Percentiles rank a stretch among this genome's conserved stretches.
Conservation (phyloP, 2,797 vertebrate genomes). For the Rhinoraja longicauda region DNA sequence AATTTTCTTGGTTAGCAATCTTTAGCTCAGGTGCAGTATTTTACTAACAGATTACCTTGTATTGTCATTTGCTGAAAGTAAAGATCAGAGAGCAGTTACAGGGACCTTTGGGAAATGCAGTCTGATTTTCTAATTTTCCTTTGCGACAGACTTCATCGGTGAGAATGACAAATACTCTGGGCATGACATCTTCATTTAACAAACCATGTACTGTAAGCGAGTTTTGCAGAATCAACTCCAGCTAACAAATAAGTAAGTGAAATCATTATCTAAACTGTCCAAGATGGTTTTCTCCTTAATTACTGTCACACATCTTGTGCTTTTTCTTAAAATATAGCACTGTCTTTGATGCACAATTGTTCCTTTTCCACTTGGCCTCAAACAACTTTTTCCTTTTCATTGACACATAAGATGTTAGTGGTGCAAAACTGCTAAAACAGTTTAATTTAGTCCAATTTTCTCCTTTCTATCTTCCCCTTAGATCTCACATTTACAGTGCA, state of each 20-base stretch:
- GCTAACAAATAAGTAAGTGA: not conserved
- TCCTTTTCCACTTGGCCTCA: not conserved
- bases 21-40: not conserved
- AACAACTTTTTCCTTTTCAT: not conserved
- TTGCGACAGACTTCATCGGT: not conserved
- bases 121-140: conserved; percentile 13
- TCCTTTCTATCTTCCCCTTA: not conserved
- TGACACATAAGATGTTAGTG: not conserved
- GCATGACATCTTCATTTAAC: not conserved
- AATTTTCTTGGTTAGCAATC: not conserved
- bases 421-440: not conserved
- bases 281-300: not conserved
- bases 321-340: not conserved
- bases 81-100: not conserved
- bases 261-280: not conserved
- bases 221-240: not conserved
- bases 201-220: not conserved
- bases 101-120: not conserved
- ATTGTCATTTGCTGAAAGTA: not conserved
- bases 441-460: not conserved
- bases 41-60: not conserved
- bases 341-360: not conserved
- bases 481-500: not conserved
- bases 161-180: not conserved
- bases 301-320: not conserved